phyloP scores from a whole-genome alignment of 2,888 invertebrate species.

The Dysmachus trigonus region DNA sequence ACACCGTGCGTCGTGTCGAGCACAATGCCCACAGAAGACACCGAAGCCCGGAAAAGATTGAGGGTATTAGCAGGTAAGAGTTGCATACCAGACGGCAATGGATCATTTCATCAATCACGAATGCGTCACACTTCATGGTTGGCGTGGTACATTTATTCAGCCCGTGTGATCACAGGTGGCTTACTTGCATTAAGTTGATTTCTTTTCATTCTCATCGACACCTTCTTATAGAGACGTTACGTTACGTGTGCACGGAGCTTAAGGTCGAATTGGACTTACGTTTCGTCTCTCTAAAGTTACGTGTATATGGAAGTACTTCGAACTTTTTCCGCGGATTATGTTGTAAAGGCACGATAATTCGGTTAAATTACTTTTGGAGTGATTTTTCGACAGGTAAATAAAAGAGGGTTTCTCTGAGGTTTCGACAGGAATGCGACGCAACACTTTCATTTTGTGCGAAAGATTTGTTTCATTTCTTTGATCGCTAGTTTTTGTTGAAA shows the following conservation, averaged over 20 bases:
- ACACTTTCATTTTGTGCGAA: not conserved
- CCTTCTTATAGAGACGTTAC: not conserved
- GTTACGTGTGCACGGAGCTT: not conserved
- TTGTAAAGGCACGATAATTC: not conserved
- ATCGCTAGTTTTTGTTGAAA: not conserved
- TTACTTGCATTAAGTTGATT: not conserved
- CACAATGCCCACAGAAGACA: not conserved
- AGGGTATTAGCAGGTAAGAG: not conserved
- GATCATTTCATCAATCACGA: slow-evolving; percentile 10
- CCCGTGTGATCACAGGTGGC: not conserved
- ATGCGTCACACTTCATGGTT: slow-evolving; percentile 5
- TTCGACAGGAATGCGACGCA: not conserved
- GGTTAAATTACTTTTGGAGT: not conserved
- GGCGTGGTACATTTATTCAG: not conserved
- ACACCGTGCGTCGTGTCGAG: too few relatives aligned
- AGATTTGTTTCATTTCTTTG: not conserved
- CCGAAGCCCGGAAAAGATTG: not conserved
- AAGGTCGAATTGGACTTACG: not conserved
- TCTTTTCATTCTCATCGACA: not conserved
- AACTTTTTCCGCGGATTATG: not conserved
- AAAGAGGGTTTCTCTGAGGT: not conserved
- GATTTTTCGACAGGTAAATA: not conserved
- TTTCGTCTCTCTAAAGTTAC: not conserved
- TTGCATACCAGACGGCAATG: slow-evolving; percentile 1
- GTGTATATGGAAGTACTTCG: not conserved